Evolutionary conservation across 2,888 invertebrate species (phyloP).

Genomic region (Copidosoma aretas): DNA sequence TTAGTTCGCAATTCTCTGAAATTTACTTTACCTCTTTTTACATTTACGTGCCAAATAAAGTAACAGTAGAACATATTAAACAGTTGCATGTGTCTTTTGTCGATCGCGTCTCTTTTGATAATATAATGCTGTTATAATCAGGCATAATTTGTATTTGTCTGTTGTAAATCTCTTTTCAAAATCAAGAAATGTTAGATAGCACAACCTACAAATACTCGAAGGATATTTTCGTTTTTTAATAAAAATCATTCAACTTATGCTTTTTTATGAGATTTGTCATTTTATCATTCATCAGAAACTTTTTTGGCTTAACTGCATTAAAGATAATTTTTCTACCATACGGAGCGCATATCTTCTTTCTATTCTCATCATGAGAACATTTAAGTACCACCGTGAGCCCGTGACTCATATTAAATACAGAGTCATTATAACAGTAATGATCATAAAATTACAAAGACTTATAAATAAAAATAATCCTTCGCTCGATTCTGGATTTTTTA

Average conservation of each 20-base stretch:
- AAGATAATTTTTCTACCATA: conserved; percentile 15
- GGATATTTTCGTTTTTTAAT: neutral
- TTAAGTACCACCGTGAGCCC: neutral
- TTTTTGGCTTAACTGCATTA: conserved; percentile 9
- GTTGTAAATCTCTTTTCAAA: conserved; percentile 18
- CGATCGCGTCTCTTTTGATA: too few species aligned
- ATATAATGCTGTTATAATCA: conserved; percentile 1
- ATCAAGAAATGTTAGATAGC: conserved; percentile 14
- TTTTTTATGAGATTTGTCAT: conserved; percentile 5
- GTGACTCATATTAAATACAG: too few species aligned
- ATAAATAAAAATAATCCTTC: too few species aligned
- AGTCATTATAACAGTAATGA: too few species aligned
- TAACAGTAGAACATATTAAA: too few species aligned
- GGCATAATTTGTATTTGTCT: conserved; percentile 18
- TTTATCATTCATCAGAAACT: conserved; percentile 21
- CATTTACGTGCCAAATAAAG: too few species aligned
- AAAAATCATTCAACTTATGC: conserved; percentile 1
- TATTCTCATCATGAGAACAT: conserved; percentile 20
- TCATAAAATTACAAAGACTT: too few species aligned
- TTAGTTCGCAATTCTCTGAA: too few species aligned
- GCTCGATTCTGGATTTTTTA: too few species aligned
- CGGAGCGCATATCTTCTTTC: conserved; percentile 15
- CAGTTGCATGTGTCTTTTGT: too few species aligned
- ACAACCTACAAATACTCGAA: conserved; percentile 16
- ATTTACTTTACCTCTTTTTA: too few species aligned